These are phyloP conservation scores for Pseudochirops corinnae DNA, from an alignment of 2,797 vertebrate genomes.

Conservation along the genomic window DNA sequence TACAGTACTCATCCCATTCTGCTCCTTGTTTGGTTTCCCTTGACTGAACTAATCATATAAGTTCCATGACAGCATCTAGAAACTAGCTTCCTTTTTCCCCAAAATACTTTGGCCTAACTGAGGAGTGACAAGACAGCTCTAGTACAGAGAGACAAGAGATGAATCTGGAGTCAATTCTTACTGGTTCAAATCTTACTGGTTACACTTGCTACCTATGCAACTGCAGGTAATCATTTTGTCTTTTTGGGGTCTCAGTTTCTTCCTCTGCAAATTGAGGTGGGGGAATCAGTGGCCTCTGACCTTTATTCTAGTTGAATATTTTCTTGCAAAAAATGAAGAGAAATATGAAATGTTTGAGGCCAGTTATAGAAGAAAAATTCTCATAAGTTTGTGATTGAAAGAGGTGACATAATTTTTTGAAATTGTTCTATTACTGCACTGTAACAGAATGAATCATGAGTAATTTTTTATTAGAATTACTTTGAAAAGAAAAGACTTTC, in stretches of 20 bases:
- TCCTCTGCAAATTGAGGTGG: neutral
- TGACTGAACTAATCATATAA: neutral
- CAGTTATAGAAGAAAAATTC: neutral
- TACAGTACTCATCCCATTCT: neutral
- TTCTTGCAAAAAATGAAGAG: neutral
- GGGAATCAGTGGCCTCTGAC: neutral
- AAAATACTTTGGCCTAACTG: neutral
- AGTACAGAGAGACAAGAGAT: neutral
- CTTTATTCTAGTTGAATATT: neutral
- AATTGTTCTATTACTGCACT: conserved; percentile 41
- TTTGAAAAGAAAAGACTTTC: conserved; percentile 5
- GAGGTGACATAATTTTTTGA: conserved; percentile 5
- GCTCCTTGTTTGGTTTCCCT: neutral
- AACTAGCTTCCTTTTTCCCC: neutral
- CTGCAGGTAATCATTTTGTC: neutral
- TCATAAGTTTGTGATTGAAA: conserved; percentile 26
- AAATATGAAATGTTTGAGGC: neutral
- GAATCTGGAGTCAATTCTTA: neutral
- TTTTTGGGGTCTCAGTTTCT: neutral
- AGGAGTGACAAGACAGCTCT: too few species aligned
- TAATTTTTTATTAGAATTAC: conserved; percentile 49
- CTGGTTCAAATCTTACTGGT: neutral
- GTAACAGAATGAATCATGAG: conserved; percentile 54
- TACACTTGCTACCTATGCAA: neutral
- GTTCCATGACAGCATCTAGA: neutral